Percentiles rank a stretch among this genome's conserved stretches.
Evolutionary conservation across 2,113 vertebrate genomes (phyloP).

Genomic region (cat (Felis catus)): DNA sequence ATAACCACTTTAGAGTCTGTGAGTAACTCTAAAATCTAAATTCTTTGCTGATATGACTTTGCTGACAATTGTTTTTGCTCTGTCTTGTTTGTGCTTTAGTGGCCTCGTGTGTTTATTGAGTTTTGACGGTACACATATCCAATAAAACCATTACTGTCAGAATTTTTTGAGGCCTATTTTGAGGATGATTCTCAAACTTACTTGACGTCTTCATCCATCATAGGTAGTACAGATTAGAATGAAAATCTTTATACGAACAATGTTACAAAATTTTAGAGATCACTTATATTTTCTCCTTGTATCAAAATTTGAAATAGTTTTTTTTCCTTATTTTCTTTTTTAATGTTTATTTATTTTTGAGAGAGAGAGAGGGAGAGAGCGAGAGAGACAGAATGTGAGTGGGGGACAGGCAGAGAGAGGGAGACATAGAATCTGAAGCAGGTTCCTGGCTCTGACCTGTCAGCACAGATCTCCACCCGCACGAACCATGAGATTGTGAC

Average conservation of each 20-base stretch:
- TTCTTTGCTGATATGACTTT: neutral
- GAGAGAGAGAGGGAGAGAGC: too few relatives aligned
- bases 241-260: neutral
- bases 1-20: neutral
- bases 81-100: neutral
- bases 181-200: neutral
- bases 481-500: too few relatives aligned
- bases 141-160: neutral
- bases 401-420: too few relatives aligned
- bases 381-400: too few relatives aligned
- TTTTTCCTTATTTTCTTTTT: neutral
- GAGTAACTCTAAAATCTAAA: neutral
- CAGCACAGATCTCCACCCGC: too few relatives aligned
- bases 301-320: neutral
- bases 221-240: neutral
- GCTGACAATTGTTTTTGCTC: neutral
- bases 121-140: neutral
- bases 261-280: neutral
- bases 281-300: neutral
- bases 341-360: too few relatives aligned
- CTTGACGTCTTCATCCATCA: neutral
- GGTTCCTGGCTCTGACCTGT: too few relatives aligned
- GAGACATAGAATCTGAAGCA: too few relatives aligned
- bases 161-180: neutral
- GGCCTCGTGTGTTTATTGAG: neutral